Conservation (phyloP, 2,888 invertebrate species). For the Eupithecia insigniata region DNA sequence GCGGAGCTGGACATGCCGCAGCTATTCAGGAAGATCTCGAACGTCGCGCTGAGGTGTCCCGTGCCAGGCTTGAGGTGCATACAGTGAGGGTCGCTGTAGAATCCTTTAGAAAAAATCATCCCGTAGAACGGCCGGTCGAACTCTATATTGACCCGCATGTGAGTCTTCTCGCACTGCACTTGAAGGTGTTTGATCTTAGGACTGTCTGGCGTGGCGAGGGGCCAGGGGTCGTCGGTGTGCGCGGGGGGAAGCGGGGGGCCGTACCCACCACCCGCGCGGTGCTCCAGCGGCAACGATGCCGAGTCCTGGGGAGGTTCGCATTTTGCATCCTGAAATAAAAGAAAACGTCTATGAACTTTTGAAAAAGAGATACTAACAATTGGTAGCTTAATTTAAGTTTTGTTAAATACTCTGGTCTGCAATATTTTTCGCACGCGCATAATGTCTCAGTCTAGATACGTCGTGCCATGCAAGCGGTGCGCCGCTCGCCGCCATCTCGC, state of each 20-base stretch:
- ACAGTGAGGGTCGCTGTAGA: constrained; percentile 95
- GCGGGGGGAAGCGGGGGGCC: constrained; percentile 87
- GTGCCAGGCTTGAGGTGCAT: constrained; percentile 96
- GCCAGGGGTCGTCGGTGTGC: constrained; percentile 93
- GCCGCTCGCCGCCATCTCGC: constrained; percentile 54
- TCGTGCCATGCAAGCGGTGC: constrained; percentile 66
- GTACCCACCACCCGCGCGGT: constrained; percentile 90
- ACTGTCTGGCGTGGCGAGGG: constrained; percentile 93
- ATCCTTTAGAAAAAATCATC: constrained; percentile 97
- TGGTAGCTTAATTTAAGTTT: not conserved
- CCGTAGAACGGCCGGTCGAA: constrained; percentile 98
- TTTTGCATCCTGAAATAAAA: constrained; percentile 87
- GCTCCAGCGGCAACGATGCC: constrained; percentile 91
- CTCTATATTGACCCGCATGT: constrained; percentile 97
- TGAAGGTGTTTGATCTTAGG: constrained; percentile 96
- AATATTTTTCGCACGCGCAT: constrained; percentile 53
- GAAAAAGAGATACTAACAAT: not conserved
- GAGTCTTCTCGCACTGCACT: constrained; percentile 97
- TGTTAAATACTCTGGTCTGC: constrained; percentile 18
- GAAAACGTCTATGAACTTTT: not conserved
- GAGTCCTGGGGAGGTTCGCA: constrained; percentile 93
- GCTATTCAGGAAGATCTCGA: constrained; percentile 96
- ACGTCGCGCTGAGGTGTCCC: constrained; percentile 95
- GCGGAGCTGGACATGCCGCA: constrained; percentile 98
- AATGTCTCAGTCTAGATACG: constrained; percentile 77